phyloP scores from a whole-genome alignment of 2,113 vertebrate genomes.

The Tachycineta bicolor region DNA sequence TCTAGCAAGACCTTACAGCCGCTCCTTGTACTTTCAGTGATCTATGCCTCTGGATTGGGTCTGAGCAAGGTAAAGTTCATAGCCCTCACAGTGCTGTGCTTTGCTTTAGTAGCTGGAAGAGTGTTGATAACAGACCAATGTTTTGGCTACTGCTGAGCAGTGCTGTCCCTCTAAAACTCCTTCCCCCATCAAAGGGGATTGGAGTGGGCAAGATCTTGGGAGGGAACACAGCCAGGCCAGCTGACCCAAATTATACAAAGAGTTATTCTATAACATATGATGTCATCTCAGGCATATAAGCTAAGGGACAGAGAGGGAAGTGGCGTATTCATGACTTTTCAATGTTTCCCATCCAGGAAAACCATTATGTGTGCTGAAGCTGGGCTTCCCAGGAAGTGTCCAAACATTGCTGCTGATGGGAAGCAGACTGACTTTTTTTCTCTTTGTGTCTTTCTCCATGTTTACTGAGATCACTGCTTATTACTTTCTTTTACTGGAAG shows the following conservation, averaged over 20 bases:
- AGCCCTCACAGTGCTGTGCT: not conserved
- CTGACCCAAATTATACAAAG: too few relatives aligned
- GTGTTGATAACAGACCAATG: not conserved
- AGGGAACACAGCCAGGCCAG: not conserved
- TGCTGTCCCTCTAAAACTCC: too few relatives aligned
- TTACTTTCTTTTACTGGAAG: not conserved
- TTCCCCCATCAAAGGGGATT: too few relatives aligned
- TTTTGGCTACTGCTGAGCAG: not conserved
- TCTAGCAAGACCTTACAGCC: not conserved
- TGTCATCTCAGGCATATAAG: not conserved
- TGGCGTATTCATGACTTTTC: not conserved
- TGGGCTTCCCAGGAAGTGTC: too few relatives aligned
- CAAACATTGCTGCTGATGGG: rapidly evolving
- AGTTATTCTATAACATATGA: not conserved
- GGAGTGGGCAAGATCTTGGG: too few relatives aligned
- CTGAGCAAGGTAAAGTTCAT: not conserved
- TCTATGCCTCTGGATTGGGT: not conserved
- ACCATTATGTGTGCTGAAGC: rapidly evolving
- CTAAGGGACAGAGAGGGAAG: too few relatives aligned
- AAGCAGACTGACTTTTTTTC: not conserved
- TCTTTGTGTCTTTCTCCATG: not conserved
- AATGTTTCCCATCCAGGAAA: not conserved
- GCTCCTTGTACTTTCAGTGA: not conserved
- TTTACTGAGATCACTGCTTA: not conserved
- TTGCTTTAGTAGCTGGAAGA: not conserved